Conservation (phyloP, 37 sponge, comb jelly and placozoan species). For the Bolinopsis microptera region DNA sequence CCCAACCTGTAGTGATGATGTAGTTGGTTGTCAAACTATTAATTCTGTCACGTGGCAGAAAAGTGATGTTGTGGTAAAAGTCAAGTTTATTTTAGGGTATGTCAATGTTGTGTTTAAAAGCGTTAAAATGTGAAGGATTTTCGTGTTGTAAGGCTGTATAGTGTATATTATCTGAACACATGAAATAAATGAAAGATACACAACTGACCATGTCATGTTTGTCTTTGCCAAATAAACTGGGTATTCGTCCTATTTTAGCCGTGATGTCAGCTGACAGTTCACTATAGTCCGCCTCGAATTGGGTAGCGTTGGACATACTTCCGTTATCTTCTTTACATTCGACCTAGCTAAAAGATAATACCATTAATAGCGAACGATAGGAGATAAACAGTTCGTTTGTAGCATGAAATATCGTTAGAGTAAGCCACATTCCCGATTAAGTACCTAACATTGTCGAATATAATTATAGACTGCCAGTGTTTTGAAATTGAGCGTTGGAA, state of each 20-base stretch:
- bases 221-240: constrained; percentile 29
- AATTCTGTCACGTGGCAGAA: no score
- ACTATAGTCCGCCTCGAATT: constrained; percentile 51
- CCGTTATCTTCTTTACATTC: no score
- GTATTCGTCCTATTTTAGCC: constrained; percentile 56
- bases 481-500: neutral
- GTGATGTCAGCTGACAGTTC: constrained; percentile 53
- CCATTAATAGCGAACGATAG: neutral
- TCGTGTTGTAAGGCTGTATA: neutral
- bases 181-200: neutral
- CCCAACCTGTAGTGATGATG: neutral
- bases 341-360: no score
- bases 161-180: neutral
- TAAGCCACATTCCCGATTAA: no score
- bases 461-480: neutral
- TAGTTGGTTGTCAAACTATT: no score
- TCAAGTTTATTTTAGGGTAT: no score
- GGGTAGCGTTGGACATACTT: constrained; percentile 4
- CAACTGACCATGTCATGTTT: constrained; percentile 49
- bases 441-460: no score
- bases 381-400: neutral
- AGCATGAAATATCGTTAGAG: no score
- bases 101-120: no score
- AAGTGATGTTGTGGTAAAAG: no score
- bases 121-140: no score